Evolutionary conservation across 2,797 vertebrate genomes (phyloP), one percentile per base, ranked within the genome.

Genomic region (Tenualosa ilisha): DNA sequence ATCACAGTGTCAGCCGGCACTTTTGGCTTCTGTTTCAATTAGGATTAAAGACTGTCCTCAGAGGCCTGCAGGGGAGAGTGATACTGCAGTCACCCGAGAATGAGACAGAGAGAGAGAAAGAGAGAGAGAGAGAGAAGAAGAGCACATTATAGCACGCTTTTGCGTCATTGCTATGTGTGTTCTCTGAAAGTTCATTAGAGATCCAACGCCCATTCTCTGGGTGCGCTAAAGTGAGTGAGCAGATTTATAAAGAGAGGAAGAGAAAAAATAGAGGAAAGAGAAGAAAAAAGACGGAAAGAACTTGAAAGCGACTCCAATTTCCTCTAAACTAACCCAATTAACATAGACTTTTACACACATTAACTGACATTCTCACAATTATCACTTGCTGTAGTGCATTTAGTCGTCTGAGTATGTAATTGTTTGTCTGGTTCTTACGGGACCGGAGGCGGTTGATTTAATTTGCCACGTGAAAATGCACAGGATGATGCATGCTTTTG

Each of bases 11-110:
- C 85, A 68, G 61, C 31, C 12, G 72, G 51, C 15, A 63, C 50
- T 72, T 82, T 46, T 75, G 81, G 83, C 43, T 54, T 83, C 75
- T 86, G 81, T 65, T 84, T 87, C 26, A 46, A 72, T 84, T 82
- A 56, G 54, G 53, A 59, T 83, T 86, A 81, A 65, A 83, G 83
- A 24, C 54, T 53, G 51, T 79, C 82, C 72, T 40, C n/a, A 2
- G 49, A 56, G 50, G 50, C 63, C 43, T 79, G 24, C 84, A 46
- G 79, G 37, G 40, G 22, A 49, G 20, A 82, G 22, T 6, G 51
- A 40, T 83, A 75, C 65, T 81, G 83, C 68, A 83, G 40, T 12
- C 17, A 9, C 37, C 40, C 15, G 72, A 79, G 40, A 46, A 40
- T 46, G 72, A 79, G 65, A 40, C 3, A 65, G 63, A 65, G n/a